These are phyloP conservation scores for Venustoraphidia nigricollis DNA, from an alignment of 2,888 invertebrate genomes.

Conservation along the genomic window DNA sequence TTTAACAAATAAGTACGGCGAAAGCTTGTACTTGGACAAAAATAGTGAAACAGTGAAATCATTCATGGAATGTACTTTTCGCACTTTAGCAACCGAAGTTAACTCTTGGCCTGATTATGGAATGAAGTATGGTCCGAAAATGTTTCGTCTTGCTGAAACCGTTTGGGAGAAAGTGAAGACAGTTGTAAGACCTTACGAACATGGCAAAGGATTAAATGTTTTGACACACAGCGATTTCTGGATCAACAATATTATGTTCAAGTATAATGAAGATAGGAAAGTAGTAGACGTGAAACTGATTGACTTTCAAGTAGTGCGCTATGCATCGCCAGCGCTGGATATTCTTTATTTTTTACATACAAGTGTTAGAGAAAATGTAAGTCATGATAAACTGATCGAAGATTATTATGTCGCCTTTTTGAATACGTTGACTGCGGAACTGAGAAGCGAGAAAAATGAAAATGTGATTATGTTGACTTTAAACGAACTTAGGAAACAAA, in stretches of 20 bases:
- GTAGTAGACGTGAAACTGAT: neutral
- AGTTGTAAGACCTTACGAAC: neutral
- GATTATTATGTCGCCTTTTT: neutral
- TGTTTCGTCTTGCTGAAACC: neutral
- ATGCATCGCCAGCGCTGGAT: conserved; percentile 1
- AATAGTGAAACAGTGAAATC: neutral
- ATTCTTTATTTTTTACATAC: conserved; percentile 1
- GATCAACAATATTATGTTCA: conserved; percentile 5
- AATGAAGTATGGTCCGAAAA: neutral
- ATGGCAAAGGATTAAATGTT: neutral
- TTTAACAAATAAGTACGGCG: neutral
- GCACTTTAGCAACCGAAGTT: neutral
- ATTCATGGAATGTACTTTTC: neutral
- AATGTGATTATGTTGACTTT: neutral
- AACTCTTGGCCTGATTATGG: neutral
- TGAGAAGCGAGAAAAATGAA: neutral
- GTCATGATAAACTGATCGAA: neutral
- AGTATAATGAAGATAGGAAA: neutral
- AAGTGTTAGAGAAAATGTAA: neutral
- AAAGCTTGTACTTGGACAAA: neutral
- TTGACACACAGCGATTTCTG: conserved; percentile 4
- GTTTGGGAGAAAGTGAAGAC: neutral
- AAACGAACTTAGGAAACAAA: neutral
- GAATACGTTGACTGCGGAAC: neutral
- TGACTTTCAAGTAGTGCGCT: conserved; percentile 1